phyloP scores from a whole-genome alignment of 1,140 invertebrate genomes.

The Hyles euphorbiae region DNA sequence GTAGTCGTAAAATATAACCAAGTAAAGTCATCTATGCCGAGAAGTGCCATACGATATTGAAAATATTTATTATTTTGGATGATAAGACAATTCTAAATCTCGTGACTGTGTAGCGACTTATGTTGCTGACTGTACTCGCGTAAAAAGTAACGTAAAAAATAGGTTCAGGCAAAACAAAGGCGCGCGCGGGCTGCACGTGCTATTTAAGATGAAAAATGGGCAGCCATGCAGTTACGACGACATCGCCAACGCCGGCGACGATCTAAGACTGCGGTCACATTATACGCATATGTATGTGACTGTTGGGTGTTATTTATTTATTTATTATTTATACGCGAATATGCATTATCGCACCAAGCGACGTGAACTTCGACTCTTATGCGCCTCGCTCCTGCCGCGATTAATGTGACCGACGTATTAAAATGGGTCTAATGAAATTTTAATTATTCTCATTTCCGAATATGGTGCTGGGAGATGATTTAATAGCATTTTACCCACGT shows the following conservation, averaged over 20 bases:
- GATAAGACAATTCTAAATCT: no score
- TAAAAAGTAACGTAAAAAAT: constrained; percentile 1
- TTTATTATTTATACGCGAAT: constrained; percentile 64
- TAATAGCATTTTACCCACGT: no score
- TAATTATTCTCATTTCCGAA: background rate
- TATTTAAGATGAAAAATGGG: constrained; percentile 70
- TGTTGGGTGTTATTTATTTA: no score
- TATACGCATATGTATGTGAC: no score
- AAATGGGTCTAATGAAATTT: background rate
- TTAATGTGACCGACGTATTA: background rate
- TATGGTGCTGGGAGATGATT: no score
- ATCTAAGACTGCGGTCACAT: constrained; percentile 56
- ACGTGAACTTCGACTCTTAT: constrained; percentile 43
- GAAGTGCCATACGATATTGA: no score
- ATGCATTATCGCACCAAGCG: constrained; percentile 53
- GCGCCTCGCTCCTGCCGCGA: constrained; percentile 33
- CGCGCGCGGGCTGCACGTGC: constrained; percentile 42
- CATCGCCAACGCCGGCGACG: constrained; percentile 13
- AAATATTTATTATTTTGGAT: no score
- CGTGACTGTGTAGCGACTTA: no score
- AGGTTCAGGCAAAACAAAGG: constrained; percentile 26
- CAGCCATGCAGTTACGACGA: constrained; percentile 46
- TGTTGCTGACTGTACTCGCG: no score
- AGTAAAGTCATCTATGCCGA: no score
- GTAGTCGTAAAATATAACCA: no score